phyloP scores from a whole-genome alignment of 2,888 invertebrate genomes.

The Chrysolina americana region DNA sequence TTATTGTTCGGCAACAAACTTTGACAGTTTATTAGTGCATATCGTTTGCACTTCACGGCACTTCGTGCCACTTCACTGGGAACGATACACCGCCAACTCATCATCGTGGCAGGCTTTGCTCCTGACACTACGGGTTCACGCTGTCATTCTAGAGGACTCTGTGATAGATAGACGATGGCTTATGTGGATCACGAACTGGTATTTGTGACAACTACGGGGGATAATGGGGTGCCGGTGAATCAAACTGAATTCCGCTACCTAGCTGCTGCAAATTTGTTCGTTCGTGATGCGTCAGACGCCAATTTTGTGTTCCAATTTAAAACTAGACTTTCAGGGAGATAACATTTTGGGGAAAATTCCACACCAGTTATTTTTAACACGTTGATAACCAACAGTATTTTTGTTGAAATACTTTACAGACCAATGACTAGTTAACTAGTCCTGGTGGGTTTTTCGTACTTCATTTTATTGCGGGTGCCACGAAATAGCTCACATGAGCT shows the following conservation, averaged over 20 bases:
- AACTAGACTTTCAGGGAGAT: background rate
- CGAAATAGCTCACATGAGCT: no score
- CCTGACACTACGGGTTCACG: constrained; percentile 38
- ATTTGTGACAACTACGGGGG: constrained; percentile 22
- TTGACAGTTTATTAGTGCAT: constrained; percentile 46
- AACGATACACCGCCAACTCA: constrained; percentile 30
- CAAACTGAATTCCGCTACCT: constrained; percentile 4
- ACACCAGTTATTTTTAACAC: no score
- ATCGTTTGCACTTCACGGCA: constrained; percentile 40
- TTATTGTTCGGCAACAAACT: constrained; percentile 40
- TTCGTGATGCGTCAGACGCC: background rate
- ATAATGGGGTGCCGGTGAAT: constrained; percentile 13
- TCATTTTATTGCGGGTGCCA: no score
- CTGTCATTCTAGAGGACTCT: constrained; percentile 36
- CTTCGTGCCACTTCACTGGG: constrained; percentile 26
- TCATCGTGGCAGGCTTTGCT: constrained; percentile 38
- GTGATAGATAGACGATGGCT: constrained; percentile 38
- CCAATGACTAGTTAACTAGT: no score
- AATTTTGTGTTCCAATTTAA: background rate
- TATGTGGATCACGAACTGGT: constrained; percentile 35
- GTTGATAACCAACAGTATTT: no score
- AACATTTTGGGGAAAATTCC: no score
- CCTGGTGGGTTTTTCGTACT: no score
- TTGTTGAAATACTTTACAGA: no score
- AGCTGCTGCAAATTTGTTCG: constrained; percentile 4